These are phyloP conservation scores for Chironomus riparius DNA, from an alignment of 2,888 invertebrate species.

Conservation along the genomic window DNA sequence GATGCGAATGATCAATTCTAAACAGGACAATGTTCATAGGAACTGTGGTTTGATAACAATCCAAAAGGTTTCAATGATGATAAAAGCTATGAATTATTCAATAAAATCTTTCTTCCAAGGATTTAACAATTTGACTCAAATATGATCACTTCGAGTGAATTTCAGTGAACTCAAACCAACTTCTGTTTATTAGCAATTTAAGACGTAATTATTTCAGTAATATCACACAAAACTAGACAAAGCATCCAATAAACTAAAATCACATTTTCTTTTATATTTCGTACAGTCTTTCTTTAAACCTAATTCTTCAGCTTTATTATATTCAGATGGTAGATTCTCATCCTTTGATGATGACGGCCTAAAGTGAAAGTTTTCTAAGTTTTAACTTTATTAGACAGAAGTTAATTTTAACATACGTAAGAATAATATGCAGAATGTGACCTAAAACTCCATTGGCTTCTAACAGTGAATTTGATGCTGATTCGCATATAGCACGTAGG, in stretches of 20 bases:
- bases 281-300: background rate
- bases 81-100: too few relatives aligned
- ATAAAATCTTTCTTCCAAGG: too few relatives aligned
- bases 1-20: too few relatives aligned
- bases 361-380: background rate
- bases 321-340: slow-evolving; percentile 11
- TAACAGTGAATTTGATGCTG: background rate
- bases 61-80: too few relatives aligned
- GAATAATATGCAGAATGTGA: slow-evolving; percentile 11
- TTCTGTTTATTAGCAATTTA: too few relatives aligned
- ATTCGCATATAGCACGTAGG: slow-evolving; percentile 18
- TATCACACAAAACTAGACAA: background rate
- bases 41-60: too few relatives aligned
- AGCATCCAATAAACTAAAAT: slow-evolving; percentile 3
- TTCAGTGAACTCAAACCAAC: too few relatives aligned
- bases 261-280: background rate
- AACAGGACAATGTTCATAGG: too few relatives aligned
- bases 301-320: slow-evolving; percentile 1
- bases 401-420: slow-evolving; percentile 1
- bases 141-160: too few relatives aligned
- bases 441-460: slow-evolving; percentile 11
- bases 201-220: too few relatives aligned
- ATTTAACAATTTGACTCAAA: too few relatives aligned
- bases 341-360: slow-evolving; percentile 5
- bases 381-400: background rate